Percentiles rank a stretch among this genome's conserved stretches.
Evolutionary conservation across 2,888 invertebrate species (phyloP).

Genomic region (Thecocarcelia acutangulata): DNA sequence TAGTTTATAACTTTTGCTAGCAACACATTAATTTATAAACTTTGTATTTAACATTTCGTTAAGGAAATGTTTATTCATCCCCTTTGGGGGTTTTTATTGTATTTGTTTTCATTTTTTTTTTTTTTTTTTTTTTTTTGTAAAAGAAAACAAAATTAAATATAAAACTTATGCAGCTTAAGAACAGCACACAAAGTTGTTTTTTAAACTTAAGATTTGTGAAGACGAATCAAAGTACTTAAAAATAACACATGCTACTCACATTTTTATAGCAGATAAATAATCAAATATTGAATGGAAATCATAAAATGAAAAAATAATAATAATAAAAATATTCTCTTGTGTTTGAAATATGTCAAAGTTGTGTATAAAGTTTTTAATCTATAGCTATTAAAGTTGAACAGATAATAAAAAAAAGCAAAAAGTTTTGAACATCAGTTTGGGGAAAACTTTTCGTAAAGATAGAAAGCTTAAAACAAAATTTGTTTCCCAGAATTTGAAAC

Average conservation of each 20-base stretch:
- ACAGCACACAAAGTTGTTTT: background rate
- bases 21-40: constrained; percentile 12
- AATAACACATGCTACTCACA: constrained; percentile 28
- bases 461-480: background rate
- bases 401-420: constrained; percentile 1
- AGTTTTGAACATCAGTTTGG: background rate
- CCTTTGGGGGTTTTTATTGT: background rate
- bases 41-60: background rate
- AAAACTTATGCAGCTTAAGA: constrained; percentile 48
- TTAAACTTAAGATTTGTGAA: constrained; percentile 2
- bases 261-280: constrained; percentile 18
- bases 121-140: background rate
- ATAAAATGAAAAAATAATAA: background rate
- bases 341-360: constrained; percentile 32
- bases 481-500: background rate
- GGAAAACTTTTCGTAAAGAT: background rate
- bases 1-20: constrained; percentile 16
- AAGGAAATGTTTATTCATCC: background rate
- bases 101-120: background rate
- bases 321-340: background rate
- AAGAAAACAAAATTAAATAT: constrained; percentile 31
- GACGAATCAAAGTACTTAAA: background rate
- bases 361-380: constrained; percentile 35
- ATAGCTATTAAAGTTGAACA: constrained; percentile 13
- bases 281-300: constrained; percentile 26